These are phyloP conservation scores for Balaenoptera acutorostrata DNA, from an alignment of 2,113 vertebrate species.

Conservation along the genomic window DNA sequence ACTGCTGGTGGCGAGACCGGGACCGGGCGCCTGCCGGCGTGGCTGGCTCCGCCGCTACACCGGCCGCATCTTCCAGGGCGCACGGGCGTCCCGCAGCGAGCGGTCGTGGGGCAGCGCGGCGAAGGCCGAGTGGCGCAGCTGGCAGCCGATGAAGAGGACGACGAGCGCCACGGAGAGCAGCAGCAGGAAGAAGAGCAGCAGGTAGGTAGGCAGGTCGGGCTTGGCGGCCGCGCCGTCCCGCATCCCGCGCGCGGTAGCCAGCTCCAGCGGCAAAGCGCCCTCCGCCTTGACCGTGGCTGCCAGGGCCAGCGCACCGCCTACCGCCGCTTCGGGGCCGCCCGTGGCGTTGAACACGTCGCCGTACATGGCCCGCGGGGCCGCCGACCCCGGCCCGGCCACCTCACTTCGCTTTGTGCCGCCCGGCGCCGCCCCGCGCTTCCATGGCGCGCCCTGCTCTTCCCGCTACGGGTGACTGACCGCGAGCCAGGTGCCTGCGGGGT, in stretches of 20 bases:
- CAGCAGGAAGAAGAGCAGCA: conserved; percentile 94
- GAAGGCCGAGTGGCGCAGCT: conserved; percentile 97
- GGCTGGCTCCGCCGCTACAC: conserved; percentile 67
- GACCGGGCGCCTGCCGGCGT: neutral
- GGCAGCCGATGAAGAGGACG: conserved; percentile 98
- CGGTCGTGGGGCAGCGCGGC: conserved; percentile 97
- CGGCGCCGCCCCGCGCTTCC: neutral
- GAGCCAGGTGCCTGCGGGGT: neutral
- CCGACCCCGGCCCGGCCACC: neutral
- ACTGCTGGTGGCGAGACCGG: neutral
- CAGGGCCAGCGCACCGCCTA: conserved; percentile 87
- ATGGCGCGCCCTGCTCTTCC: neutral
- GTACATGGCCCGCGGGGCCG: conserved; percentile 79
- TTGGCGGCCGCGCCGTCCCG: conserved; percentile 93
- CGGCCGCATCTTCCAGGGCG: conserved; percentile 90
- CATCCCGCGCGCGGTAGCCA: conserved; percentile 88
- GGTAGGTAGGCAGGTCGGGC: conserved; percentile 94
- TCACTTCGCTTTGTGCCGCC: neutral
- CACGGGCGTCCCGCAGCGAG: conserved; percentile 93
- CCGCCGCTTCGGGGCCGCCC: conserved; percentile 85
- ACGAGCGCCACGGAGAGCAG: conserved; percentile 94
- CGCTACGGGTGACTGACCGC: neutral
- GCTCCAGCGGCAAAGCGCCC: conserved; percentile 90
- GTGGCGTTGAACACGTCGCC: conserved; percentile 93
- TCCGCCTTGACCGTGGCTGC: conserved; percentile 90